These are phyloP conservation scores for Oncorhynchus tshawytscha DNA, from an alignment of 2,113 vertebrate species.

Conservation along the genomic window DNA sequence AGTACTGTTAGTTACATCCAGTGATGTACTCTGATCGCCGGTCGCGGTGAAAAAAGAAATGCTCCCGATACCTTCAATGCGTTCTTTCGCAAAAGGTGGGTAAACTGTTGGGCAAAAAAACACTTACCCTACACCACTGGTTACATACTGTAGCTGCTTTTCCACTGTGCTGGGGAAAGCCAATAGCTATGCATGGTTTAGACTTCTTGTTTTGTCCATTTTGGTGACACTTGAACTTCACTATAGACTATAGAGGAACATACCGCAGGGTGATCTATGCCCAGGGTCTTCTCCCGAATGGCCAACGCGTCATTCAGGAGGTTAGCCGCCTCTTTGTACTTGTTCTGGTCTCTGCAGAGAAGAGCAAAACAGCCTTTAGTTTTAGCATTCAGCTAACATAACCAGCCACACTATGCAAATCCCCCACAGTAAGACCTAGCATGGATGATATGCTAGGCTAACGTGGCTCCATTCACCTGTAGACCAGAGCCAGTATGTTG, in stretches of 20 bases:
- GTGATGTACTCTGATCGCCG: no score
- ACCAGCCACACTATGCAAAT: background rate
- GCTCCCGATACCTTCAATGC: no score
- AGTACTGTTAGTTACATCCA: background rate
- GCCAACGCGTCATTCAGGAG: constrained; percentile 83
- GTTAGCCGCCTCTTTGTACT: constrained; percentile 88
- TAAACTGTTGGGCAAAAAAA: no score
- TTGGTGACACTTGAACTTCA: background rate
- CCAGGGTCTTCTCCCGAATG: constrained; percentile 85
- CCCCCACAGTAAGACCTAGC: no score
- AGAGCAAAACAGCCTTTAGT: background rate
- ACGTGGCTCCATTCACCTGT: constrained; percentile 70
- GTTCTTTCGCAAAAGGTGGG: no score
- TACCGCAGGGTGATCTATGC: constrained; percentile 83
- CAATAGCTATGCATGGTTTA: no score
- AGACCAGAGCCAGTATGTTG: constrained; percentile 87
- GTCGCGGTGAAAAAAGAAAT: no score
- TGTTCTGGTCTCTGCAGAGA: constrained; percentile 83
- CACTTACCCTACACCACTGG: no score
- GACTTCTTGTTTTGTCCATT: background rate
- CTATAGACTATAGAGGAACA: constrained; percentile 34
- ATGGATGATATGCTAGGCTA: no score
- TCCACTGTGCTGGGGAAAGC: no score
- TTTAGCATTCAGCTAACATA: background rate
- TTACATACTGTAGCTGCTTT: no score